Evolutionary conservation across 2,888 invertebrate genomes (phyloP), one percentile per base, ranked within the genome.

Genomic region (Choristoneura rosaceana): DNA sequence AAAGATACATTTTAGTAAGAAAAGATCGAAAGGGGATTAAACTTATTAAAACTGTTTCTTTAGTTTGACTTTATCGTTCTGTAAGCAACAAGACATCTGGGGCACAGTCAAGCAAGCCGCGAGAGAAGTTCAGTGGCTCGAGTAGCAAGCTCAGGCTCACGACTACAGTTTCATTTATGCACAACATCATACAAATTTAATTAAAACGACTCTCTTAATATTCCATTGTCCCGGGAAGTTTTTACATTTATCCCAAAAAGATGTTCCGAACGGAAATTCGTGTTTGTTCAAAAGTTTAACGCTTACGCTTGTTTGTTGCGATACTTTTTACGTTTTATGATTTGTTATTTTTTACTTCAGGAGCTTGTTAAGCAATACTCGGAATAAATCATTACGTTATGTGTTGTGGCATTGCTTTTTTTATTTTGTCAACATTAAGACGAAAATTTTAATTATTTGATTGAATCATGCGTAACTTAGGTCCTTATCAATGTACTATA

Each of bases 171-270:
- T 79, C 79, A 81, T 81, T 80, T 79, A 78, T 82, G 81, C 80
- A 59, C 38, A 80, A 79, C 81, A 82, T 84, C 80, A 87, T 82
- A 85, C 79, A 87, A 87, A 82, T 90, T 90, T 89, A 88, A 90
- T 90, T 88, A 89, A 88, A 88, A 83, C 80, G 86, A 85, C 78
- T 78, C 76, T 78, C 80, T 80, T 79, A 79, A 85, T 84, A 84
- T 83, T 78, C 82, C 75, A 77, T 75, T 81, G 77, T 79, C 79
- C 78, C 71, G 69, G 69, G 76, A 84, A 85, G 76, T 82, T 87
- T 85, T 84, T 80, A 83, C 82, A 79, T 84, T 86, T 81, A 82
- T 86, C 82, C 76, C 80, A 80, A 81, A 80, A 82, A 83, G 76
- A 80, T 81, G 78, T 81, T 87, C 84, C 81, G 78, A 81, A 86